These are phyloP conservation scores for Yponomeuta malinellus DNA, from an alignment of 2,888 invertebrate species.

Conservation along the genomic window DNA sequence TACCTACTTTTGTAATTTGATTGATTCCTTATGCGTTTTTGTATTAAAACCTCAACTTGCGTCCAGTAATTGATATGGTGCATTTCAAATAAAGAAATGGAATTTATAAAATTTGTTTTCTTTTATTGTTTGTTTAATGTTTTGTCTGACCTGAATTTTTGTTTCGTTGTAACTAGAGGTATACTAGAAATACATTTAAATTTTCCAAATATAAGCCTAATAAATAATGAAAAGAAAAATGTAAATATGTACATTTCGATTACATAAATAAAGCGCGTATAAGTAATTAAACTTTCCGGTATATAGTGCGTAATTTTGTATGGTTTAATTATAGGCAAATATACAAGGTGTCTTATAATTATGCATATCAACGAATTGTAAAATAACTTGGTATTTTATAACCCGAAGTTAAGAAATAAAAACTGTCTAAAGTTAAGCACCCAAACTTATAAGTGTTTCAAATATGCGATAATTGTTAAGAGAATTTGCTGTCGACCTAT, in stretches of 20 bases:
- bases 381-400: constrained; percentile 25
- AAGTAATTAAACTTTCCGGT: constrained; percentile 33
- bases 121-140: constrained; percentile 1
- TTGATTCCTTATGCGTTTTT: not conserved
- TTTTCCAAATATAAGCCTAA: constrained; percentile 12
- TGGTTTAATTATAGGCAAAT: constrained; percentile 55
- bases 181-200: not conserved
- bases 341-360: constrained; percentile 74
- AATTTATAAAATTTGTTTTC: constrained; percentile 6
- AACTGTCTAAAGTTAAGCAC: constrained; percentile 9
- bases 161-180: constrained; percentile 4
- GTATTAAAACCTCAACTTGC: constrained; percentile 7
- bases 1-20: constrained; percentile 3
- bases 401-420: constrained; percentile 2
- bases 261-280: constrained; percentile 28
- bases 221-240: constrained; percentile 22
- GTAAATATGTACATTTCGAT: constrained; percentile 59
- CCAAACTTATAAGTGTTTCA: constrained; percentile 7
- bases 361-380: constrained; percentile 74
- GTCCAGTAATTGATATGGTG: constrained; percentile 14
- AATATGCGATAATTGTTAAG: not conserved
- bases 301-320: constrained; percentile 40
- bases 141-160: not conserved
- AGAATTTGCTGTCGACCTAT: not conserved
- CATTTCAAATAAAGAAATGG: constrained; percentile 10